phyloP scores from a whole-genome alignment of 2,113 vertebrate species.

The Crocuta crocuta region DNA sequence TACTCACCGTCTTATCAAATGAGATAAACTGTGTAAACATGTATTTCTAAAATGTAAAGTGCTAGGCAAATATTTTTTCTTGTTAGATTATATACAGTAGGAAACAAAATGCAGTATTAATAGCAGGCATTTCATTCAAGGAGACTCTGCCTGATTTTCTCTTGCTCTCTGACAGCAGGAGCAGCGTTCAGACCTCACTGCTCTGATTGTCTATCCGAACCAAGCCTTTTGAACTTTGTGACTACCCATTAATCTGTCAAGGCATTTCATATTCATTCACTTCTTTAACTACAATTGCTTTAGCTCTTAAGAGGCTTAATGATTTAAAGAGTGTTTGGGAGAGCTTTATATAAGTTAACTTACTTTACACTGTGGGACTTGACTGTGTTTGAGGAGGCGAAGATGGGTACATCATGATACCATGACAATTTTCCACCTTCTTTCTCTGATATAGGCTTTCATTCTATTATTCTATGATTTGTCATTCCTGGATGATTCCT shows the following conservation, averaged over 20 bases:
- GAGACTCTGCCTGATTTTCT: background rate
- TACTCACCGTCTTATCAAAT: background rate
- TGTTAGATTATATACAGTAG: background rate
- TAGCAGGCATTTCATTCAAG: background rate
- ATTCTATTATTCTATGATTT: background rate
- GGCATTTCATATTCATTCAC: background rate
- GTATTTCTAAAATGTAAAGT: slow-evolving; percentile 29
- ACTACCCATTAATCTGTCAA: background rate
- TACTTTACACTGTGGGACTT: background rate
- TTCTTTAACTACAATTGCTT: background rate
- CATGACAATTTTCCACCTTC: background rate
- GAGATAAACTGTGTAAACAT: slow-evolving; percentile 36
- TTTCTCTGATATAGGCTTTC: background rate
- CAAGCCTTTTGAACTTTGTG: background rate
- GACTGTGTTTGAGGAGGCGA: background rate
- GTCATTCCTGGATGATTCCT: background rate
- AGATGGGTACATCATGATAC: background rate
- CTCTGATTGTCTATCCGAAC: background rate
- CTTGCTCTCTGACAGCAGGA: background rate
- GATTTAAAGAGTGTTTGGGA: background rate
- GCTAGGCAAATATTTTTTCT: slow-evolving; percentile 37
- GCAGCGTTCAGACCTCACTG: rapidly evolving
- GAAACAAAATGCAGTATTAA: background rate
- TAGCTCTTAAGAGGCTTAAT: background rate
- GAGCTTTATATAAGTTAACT: background rate